Evolutionary conservation across 2,888 invertebrate species (phyloP), one percentile per base, ranked within the genome.

Genomic region (Drosophila melanocephala): DNA sequence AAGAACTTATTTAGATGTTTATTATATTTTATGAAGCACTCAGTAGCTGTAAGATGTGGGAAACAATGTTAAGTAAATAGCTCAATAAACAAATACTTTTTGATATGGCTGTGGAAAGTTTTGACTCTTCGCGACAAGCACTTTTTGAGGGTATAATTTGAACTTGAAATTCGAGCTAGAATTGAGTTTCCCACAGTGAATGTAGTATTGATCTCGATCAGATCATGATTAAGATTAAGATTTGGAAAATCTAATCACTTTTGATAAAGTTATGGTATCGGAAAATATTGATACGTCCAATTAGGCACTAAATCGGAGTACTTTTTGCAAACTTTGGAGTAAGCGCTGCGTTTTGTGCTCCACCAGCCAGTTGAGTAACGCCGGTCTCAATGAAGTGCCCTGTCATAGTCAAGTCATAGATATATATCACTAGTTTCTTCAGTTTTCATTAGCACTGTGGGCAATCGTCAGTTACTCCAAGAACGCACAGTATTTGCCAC

Each of bases 281-380:
- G 4, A 14, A 35, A 35, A 35, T 35, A 35, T 35, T 35, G 35
- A 35, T 12, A 33, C 12, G 33, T 10, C 33, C 12, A 35, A 4
- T 35, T 35, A 12, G 5, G 33, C 33, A 12, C 12, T 35, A 35
- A 35, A 35, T 35, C 33, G 33, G 33, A 14, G 0, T 5, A 14
- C 12, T 14, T 35, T 12, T 14, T 35, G 14, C 35, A 35, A 14
- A 14, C 0, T 14, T 35, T 81, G 72, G 12, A n/a, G 26, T 47
- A 78, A 16, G 35, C 78, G 63, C 1, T 58, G 30, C 0, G 60
- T 12, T 62, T 78, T 74, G 39, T 74, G 69, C 63, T 78, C 39
- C 30, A 67, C 74, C 26, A 79, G 66, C 69, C 75, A 74, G 19
- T 16, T 12, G 12, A 81, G 39, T 32, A 79, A 39, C 19, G 35